Percentiles rank a stretch among this genome's conserved stretches.
Evolutionary conservation across 2,888 invertebrate species (phyloP).

Genomic region (Anaspis maculata): DNA sequence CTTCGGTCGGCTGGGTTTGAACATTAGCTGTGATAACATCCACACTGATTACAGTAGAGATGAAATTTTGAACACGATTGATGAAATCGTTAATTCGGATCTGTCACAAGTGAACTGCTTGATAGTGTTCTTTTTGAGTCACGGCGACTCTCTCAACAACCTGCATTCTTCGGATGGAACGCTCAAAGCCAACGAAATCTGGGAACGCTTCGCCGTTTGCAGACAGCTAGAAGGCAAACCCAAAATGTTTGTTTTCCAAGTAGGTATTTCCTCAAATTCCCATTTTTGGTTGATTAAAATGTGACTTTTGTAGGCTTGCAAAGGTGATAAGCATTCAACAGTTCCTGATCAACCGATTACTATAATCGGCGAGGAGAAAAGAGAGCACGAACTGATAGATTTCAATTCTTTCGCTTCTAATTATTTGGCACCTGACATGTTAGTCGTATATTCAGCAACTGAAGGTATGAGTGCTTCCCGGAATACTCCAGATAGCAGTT

Average conservation of each 20-base stretch:
- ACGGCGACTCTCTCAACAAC: conserved; percentile 27
- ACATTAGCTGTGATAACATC: conserved; percentile 25
- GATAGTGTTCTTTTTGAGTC: conserved; percentile 32
- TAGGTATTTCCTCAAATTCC: too few species aligned
- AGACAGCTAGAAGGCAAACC: conserved; percentile 28
- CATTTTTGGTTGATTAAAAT: too few species aligned
- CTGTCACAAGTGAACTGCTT: conserved; percentile 26
- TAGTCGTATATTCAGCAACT: conserved; percentile 25
- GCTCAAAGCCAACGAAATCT: conserved; percentile 23
- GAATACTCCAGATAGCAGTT: neutral
- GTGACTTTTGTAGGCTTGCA: conserved; percentile 37
- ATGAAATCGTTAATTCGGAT: conserved; percentile 14
- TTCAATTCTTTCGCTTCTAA: conserved; percentile 10
- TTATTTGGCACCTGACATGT: conserved; percentile 19
- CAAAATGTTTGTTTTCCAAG: conserved; percentile 37
- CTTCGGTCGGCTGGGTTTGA: conserved; percentile 31
- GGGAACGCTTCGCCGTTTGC: conserved; percentile 23
- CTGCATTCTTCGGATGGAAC: conserved; percentile 23
- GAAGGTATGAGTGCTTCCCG: conserved; percentile 27
- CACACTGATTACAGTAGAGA: conserved; percentile 21
- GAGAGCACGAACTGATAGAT: conserved; percentile 9
- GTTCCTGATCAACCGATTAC: conserved; percentile 4
- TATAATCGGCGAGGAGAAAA: conserved; percentile 4
- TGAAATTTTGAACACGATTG: conserved; percentile 20
- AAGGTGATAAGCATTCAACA: conserved; percentile 22